Base-by-base conservation (phyloP, 2,113 vertebrate genomes). In the Pteronura brasiliensis region DNA sequence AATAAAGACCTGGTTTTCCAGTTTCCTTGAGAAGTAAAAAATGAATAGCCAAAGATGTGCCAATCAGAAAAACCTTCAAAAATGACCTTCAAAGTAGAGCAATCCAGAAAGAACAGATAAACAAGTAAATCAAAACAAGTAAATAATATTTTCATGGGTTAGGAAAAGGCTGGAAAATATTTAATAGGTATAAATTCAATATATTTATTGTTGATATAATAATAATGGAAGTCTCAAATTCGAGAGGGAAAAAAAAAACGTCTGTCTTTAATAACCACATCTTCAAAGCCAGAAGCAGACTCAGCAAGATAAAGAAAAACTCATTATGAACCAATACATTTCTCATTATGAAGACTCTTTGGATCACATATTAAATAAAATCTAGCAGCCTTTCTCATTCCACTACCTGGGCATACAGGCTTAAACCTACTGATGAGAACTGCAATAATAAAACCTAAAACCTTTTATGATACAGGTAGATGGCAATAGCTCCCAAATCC, bases 11-110 rank as follows among this genome's bases (percentile, higher is more conserved):
- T 74, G 9, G n/a, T 71, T 96, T 74, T 74, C 52, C 79, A 52
- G 29, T 71, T 61, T 94, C 67, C 39, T 81, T 92, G 76, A 67
- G 71, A 85, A 92, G 63, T 71, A 93, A 94, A 94, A 94, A 79
- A 71, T n/a, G 63, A 82, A 82, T 39, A 90, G 72, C 18, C 39
- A 93, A 42, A 79, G 27, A 59, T 71, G 13, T 34, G 10, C 14
- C 84, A 49, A 79, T 65, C 39, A 81, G 15, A 55, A 44, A 89
- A 79, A 88, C 6, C 71, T 63, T 76, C 9, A 93, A 89, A 90
- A 36, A 59, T 72, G 18, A 57, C 18, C 59, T 83, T 69, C 90
- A 95, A 87, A 61, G 82, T 31, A 0, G 36, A 86, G 31, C 25
- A 67, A 84, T 44, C 25, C 15, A 72, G 65, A 88, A 95, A 84